Conservation (phyloP, 2,888 invertebrate genomes). For the Hyppa rectilinea region DNA sequence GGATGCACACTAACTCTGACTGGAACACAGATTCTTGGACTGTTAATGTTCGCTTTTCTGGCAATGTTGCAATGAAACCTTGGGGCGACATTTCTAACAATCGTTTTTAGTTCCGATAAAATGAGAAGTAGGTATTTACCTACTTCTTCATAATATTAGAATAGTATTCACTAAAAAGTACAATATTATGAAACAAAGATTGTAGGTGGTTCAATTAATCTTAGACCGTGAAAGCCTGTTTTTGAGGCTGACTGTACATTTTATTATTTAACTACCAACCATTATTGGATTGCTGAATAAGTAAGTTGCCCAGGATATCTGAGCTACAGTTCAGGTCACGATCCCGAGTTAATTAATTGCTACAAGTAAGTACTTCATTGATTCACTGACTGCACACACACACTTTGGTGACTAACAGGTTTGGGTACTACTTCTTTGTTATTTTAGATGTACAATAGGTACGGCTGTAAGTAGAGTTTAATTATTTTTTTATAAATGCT, state of each 20-base stretch:
- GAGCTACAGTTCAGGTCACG: neutral
- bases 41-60: conserved; percentile 21
- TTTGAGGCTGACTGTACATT: no score
- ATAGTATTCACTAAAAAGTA: no score
- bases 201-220: no score
- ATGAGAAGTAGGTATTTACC: neutral
- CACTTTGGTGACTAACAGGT: neutral
- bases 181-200: no score
- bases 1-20: neutral
- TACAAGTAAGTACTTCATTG: neutral
- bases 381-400: neutral
- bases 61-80: neutral
- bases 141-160: no score
- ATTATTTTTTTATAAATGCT: neutral
- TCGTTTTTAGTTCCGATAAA: neutral
- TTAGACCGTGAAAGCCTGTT: no score
- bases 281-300: conserved; percentile 8
- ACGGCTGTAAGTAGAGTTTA: neutral
- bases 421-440: neutral
- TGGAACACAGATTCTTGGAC: conserved; percentile 19
- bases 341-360: conserved; percentile 3
- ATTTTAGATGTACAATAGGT: no score
- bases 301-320: neutral
- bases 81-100: neutral
- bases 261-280: neutral